A percentile compares a stretch with the other conserved stretches of the same genome.
Evolutionary conservation across 2,888 invertebrate genomes (phyloP).

Genomic region (Herminia tarsipennalis): DNA sequence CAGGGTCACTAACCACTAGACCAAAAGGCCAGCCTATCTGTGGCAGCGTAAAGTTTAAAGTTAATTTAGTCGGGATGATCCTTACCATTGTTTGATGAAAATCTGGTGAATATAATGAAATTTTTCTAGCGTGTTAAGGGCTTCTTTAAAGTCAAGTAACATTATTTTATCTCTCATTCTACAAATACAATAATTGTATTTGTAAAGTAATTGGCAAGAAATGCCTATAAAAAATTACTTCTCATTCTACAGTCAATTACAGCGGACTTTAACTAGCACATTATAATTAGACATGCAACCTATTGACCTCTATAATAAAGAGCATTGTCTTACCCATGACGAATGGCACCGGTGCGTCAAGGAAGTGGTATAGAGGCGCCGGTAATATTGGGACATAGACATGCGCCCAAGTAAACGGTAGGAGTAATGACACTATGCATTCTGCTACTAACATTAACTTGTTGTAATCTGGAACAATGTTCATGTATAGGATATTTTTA

Average conservation of each 20-base stretch:
- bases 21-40: no score
- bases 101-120: no score
- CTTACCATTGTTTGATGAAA: no score
- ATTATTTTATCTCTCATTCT: no score
- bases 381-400: slow-evolving; percentile 99
- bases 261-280: slow-evolving; percentile 10
- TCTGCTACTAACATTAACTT: slow-evolving; percentile 98
- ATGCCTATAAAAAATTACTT: background rate
- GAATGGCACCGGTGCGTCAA: slow-evolving; percentile 99
- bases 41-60: no score
- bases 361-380: slow-evolving; percentile 96
- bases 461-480: slow-evolving; percentile 91
- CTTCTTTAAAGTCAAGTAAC: no score
- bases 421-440: slow-evolving; percentile 94
- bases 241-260: background rate
- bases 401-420: slow-evolving; percentile 99
- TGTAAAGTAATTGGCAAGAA: no score
- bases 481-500: no score
- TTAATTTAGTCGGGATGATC: no score
- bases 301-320: slow-evolving; percentile 36
- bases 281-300: slow-evolving; percentile 23
- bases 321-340: slow-evolving; percentile 92
- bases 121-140: no score
- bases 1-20: no score
- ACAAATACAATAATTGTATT: no score